A percentile compares a stretch with the other conserved stretches of the same genome.
Evolutionary conservation across 2,888 invertebrate genomes (phyloP).

Genomic region (Strigamia transsilvanica): DNA sequence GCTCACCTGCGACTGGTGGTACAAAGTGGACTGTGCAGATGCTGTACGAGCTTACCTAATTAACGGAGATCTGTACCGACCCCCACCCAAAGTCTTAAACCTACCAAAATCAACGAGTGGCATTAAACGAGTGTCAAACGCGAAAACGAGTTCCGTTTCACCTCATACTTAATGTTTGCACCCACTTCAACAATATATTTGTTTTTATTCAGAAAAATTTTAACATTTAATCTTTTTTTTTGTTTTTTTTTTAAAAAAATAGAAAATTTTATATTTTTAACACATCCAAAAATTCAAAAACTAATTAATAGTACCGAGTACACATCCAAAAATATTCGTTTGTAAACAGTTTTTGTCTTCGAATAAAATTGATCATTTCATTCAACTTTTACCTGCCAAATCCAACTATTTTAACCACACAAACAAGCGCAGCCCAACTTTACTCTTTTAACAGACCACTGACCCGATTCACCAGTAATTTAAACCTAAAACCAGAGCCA

Average conservation of each 20-base stretch:
- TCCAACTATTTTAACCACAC: background rate
- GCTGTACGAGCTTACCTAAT: slow-evolving; percentile 74
- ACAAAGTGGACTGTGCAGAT: slow-evolving; percentile 66
- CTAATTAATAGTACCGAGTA: background rate
- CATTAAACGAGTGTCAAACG: background rate
- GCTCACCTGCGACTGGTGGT: slow-evolving; percentile 59
- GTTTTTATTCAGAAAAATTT: background rate
- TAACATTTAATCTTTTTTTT: background rate
- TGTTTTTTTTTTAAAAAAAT: no score
- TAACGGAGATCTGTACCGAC: slow-evolving; percentile 48
- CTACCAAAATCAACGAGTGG: slow-evolving; percentile 7
- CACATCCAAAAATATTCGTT: background rate
- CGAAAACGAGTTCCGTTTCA: background rate
- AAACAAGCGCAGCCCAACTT: background rate
- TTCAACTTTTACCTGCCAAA: slow-evolving; percentile 27
- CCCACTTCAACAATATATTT: background rate
- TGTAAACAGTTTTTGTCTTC: background rate
- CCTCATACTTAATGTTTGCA: background rate
- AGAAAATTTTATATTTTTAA: background rate
- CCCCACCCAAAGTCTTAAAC: background rate
- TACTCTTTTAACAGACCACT: background rate
- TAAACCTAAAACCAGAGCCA: background rate
- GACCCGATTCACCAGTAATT: background rate
- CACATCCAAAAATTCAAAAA: background rate
- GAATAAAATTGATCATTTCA: slow-evolving; percentile 13